A percentile compares a stretch with the other conserved stretches of the same genome.
These are phyloP conservation scores for Drosophila bipectinata DNA, from an alignment of 1,140 invertebrate genomes.

Conservation along the genomic window DNA sequence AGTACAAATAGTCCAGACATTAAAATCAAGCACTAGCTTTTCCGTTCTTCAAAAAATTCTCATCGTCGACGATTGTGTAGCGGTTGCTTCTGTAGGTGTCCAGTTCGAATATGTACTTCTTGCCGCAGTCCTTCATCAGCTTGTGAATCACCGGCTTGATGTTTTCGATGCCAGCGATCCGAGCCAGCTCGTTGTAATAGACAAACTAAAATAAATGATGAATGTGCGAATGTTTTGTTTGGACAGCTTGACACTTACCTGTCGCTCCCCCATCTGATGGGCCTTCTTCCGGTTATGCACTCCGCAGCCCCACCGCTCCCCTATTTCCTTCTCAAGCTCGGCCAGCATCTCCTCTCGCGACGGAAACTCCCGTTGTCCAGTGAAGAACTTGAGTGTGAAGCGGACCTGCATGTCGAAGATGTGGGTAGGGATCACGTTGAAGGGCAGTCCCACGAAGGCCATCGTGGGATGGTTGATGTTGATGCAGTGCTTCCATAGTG, in stretches of 20 bases:
- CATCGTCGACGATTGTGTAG: constrained; percentile 87
- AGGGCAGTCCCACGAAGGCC: constrained; percentile 92
- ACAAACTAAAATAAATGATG: constrained; percentile 84
- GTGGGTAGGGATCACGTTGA: constrained; percentile 92
- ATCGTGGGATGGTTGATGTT: constrained; percentile 91
- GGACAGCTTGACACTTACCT: constrained; percentile 79
- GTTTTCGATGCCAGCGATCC: constrained; percentile 86
- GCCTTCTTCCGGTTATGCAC: constrained; percentile 87
- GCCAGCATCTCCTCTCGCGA: constrained; percentile 87
- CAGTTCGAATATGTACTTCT: constrained; percentile 87
- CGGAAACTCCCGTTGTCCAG: constrained; percentile 88
- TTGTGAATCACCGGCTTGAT: constrained; percentile 88
- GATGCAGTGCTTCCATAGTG: constrained; percentile 94
- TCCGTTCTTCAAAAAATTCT: constrained; percentile 85
- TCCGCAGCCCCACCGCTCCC: constrained; percentile 85
- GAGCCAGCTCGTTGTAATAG: constrained; percentile 89
- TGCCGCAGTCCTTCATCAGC: constrained; percentile 88
- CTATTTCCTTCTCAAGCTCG: constrained; percentile 87
- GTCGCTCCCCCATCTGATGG: constrained; percentile 90
- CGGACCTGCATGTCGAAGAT: constrained; percentile 93
- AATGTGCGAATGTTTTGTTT: neutral
- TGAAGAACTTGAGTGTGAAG: constrained; percentile 89
- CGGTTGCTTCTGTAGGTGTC: constrained; percentile 87
- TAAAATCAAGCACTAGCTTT: constrained; percentile 1
- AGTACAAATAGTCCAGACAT: neutral